A percentile compares a stretch with the other conserved stretches of the same genome.
These are phyloP conservation scores for Xyrauchen texanus DNA, from an alignment of 2,113 vertebrate genomes.

Conservation along the genomic window DNA sequence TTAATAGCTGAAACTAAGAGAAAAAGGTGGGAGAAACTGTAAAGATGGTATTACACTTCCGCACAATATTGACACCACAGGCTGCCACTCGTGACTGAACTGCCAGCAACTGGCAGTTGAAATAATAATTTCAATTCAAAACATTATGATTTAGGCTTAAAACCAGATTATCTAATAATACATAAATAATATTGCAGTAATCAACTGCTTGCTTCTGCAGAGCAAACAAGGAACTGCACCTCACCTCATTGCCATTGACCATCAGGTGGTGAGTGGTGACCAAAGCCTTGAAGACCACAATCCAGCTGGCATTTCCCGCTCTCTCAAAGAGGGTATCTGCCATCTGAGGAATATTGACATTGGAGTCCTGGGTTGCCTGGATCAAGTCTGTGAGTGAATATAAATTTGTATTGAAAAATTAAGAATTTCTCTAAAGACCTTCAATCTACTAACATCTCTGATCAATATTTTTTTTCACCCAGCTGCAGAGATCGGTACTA, in stretches of 20 bases:
- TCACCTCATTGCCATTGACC: slow-evolving; percentile 98
- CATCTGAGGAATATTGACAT: slow-evolving; percentile 95
- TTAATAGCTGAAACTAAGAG: no score
- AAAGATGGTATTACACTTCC: no score
- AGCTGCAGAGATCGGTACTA: no score
- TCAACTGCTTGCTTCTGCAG: slow-evolving; percentile 9
- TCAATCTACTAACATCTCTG: no score
- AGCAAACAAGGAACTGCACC: not conserved
- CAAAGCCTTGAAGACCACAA: slow-evolving; percentile 98
- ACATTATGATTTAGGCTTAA: no score
- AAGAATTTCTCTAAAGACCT: not conserved
- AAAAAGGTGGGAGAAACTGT: no score
- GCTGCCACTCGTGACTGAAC: no score
- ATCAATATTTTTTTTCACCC: no score
- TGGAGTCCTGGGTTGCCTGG: slow-evolving; percentile 96
- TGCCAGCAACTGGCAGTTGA: no score
- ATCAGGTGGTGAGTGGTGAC: slow-evolving; percentile 97
- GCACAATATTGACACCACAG: no score
- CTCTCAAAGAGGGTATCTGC: slow-evolving; percentile 97
- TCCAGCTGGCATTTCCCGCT: slow-evolving; percentile 97
- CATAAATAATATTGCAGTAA: not conserved
- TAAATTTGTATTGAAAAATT: not conserved
- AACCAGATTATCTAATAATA: not conserved
- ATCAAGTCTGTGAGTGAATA: slow-evolving; percentile 83
- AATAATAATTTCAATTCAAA: no score